phyloP scores from a whole-genome alignment of 1,140 invertebrate species.

The Oryzaephilus surinamensis region DNA sequence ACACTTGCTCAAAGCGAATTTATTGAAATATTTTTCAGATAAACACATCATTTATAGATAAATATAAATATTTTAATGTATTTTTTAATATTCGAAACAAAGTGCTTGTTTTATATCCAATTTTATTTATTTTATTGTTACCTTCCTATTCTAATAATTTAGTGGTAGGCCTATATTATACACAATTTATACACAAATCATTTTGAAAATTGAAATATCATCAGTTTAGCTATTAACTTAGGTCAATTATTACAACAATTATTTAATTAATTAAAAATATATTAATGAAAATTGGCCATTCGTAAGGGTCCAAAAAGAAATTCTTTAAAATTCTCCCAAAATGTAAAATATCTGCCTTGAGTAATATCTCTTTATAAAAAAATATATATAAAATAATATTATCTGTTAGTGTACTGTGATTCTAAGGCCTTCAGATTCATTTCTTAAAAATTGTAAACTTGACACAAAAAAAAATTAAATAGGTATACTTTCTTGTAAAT shows the following conservation, averaged over 20 bases:
- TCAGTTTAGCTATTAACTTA: background rate
- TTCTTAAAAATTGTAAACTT: conserved; percentile 11
- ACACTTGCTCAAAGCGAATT: too few species aligned
- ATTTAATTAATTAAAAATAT: background rate
- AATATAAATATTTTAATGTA: too few species aligned
- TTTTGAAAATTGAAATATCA: background rate
- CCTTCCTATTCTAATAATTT: too few species aligned
- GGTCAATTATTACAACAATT: background rate
- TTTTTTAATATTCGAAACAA: too few species aligned
- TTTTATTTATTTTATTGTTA: too few species aligned
- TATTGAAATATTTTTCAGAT: too few species aligned
- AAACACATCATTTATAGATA: too few species aligned
- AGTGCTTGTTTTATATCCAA: too few species aligned
- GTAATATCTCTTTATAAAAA: background rate
- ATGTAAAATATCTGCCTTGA: background rate
- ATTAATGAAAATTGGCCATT: background rate
- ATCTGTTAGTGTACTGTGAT: conserved; percentile 18
- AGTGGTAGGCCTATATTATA: too few species aligned
- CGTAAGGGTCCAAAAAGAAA: too few species aligned
- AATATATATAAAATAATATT: conserved; percentile 5
- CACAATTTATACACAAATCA: background rate
- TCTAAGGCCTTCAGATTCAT: conserved; percentile 12
- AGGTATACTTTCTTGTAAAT: conserved; percentile 11
- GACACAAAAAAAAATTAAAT: too few species aligned
- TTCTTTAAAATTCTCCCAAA: too few species aligned